These are phyloP conservation scores for Choloepus hoffmanni DNA, from an alignment of 2,113 vertebrate genomes.

Conservation along the genomic window DNA sequence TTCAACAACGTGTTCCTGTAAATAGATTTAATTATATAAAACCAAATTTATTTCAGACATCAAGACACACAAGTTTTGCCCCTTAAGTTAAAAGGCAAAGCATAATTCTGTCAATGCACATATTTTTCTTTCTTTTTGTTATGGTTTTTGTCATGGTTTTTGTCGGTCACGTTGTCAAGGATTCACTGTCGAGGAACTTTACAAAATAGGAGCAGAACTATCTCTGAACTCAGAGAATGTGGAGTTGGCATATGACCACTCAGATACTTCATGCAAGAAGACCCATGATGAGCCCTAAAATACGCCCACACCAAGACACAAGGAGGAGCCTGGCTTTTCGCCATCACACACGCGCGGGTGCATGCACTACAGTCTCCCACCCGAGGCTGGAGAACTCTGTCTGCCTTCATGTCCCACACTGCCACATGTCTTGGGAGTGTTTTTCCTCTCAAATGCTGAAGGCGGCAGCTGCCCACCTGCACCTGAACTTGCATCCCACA, in stretches of 20 bases:
- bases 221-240: accelerated
- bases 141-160: neutral
- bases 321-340: neutral
- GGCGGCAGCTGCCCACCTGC: neutral
- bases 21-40: conserved; percentile 21
- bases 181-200: neutral
- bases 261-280: neutral
- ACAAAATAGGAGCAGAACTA: neutral
- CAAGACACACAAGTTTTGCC: neutral
- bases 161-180: neutral
- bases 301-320: accelerated
- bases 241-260: neutral
- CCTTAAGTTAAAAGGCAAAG: neutral
- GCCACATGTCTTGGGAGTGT: neutral
- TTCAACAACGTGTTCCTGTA: neutral
- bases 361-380: accelerated
- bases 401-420: neutral
- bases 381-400: accelerated
- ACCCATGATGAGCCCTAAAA: neutral
- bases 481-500: neutral
- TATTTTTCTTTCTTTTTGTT: neutral
- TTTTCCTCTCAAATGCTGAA: neutral
- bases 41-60: neutral
- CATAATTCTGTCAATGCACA: neutral
- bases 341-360: accelerated